phyloP scores from a whole-genome alignment of 2,797 vertebrate species.

The Pachyuromys duprasi region DNA sequence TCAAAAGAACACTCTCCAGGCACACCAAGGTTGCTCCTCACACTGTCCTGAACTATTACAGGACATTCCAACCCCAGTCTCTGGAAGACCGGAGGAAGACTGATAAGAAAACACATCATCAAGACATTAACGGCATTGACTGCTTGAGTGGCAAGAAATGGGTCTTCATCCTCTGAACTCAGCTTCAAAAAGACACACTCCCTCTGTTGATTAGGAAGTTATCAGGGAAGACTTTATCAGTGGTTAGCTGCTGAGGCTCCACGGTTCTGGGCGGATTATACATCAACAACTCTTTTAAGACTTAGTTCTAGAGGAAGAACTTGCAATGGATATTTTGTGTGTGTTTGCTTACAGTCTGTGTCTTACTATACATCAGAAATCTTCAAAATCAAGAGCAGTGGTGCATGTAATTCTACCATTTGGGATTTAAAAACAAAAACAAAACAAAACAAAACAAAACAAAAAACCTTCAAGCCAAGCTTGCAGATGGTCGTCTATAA shows the following conservation, averaged over 20 bases:
- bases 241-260: neutral
- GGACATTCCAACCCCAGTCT: neutral
- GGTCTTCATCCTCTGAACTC: conserved; percentile 7
- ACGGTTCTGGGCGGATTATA: conserved; percentile 89
- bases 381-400: neutral
- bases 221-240: neutral
- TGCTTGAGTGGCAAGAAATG: neutral
- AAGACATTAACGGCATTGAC: neutral
- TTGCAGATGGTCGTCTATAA: neutral
- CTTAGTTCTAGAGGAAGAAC: conserved; percentile 96
- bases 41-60: neutral
- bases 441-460: neutral
- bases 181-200: neutral
- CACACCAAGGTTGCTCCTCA: neutral
- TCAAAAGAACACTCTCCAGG: conserved; percentile 29
- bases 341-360: conserved; percentile 90
- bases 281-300: conserved; percentile 95
- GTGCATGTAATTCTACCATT: neutral
- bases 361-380: conserved; percentile 92
- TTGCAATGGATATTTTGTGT: conserved; percentile 92
- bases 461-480: conserved; percentile 85
- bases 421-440: neutral
- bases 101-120: too few species aligned
- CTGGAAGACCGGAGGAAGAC: too few species aligned
- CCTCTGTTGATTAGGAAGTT: neutral